phyloP scores from a whole-genome alignment of 2,888 invertebrate genomes.

The Dasypolia templi region DNA sequence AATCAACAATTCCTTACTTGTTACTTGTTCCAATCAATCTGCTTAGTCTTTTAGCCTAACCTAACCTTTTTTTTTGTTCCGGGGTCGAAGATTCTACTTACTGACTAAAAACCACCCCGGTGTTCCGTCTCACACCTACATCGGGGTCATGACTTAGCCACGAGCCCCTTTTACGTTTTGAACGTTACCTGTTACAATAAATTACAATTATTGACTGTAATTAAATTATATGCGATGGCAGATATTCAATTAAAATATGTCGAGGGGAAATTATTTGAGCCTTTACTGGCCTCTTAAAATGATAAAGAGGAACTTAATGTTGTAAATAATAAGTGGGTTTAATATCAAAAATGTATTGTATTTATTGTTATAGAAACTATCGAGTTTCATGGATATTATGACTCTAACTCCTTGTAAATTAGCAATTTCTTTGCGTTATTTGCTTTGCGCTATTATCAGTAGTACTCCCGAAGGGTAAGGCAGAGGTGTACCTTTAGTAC shows the following conservation, averaged over 20 bases:
- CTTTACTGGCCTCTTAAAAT: conserved; percentile 4
- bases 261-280: neutral
- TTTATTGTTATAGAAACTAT: neutral
- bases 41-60: too few relatives aligned
- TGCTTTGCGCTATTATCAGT: neutral
- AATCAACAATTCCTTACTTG: neutral
- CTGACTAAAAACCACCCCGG: too few relatives aligned
- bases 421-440: neutral
- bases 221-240: neutral
- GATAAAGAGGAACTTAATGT: conserved; percentile 16
- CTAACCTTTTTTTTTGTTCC: too few relatives aligned
- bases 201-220: neutral
- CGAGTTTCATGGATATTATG: neutral
- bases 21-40: neutral
- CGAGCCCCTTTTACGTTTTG: too few relatives aligned
- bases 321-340: neutral
- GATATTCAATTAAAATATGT: conserved; percentile 10
- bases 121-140: too few relatives aligned
- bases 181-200: neutral
- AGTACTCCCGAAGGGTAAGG: neutral
- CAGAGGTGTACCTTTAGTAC: neutral
- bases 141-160: too few relatives aligned
- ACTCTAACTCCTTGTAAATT: neutral
- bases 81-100: too few relatives aligned
- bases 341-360: neutral